Evolutionary conservation across 2,797 vertebrate genomes (phyloP).

Genomic region (Fratercula arctica): DNA sequence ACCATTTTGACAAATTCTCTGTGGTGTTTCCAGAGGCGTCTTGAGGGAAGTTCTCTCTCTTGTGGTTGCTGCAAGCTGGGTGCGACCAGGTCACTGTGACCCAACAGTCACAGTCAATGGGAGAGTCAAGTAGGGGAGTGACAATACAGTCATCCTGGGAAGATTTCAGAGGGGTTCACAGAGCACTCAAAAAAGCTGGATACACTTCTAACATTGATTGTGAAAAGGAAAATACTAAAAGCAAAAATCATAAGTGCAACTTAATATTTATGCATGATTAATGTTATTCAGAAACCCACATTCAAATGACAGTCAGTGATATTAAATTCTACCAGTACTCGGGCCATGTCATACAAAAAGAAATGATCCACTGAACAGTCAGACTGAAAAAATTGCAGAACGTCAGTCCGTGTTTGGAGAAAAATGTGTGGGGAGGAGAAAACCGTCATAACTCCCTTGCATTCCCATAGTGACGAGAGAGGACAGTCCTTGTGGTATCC

Average conservation of each 20-base stretch:
- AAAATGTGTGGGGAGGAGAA: neutral
- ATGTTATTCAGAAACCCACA: neutral
- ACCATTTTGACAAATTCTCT: neutral
- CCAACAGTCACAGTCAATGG: neutral
- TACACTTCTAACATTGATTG: neutral
- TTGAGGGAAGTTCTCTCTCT: neutral
- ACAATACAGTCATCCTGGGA: neutral
- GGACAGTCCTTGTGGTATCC: conserved; percentile 17
- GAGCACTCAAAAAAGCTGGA: neutral
- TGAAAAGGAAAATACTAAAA: neutral
- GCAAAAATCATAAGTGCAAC: neutral
- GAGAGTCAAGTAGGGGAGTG: neutral
- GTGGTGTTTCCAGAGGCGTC: neutral
- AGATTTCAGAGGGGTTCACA: neutral
- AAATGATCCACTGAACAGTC: neutral
- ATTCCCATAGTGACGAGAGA: conserved; percentile 27
- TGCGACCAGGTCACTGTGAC: neutral
- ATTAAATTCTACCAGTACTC: neutral
- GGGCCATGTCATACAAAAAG: neutral
- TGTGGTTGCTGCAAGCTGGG: neutral
- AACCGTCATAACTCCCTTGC: neutral
- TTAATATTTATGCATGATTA: neutral
- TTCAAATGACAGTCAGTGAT: neutral
- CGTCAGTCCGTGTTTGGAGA: neutral
- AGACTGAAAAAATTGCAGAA: neutral